Conservation (phyloP, 2,888 invertebrate species). For the Cataglyphis altisquamis region DNA sequence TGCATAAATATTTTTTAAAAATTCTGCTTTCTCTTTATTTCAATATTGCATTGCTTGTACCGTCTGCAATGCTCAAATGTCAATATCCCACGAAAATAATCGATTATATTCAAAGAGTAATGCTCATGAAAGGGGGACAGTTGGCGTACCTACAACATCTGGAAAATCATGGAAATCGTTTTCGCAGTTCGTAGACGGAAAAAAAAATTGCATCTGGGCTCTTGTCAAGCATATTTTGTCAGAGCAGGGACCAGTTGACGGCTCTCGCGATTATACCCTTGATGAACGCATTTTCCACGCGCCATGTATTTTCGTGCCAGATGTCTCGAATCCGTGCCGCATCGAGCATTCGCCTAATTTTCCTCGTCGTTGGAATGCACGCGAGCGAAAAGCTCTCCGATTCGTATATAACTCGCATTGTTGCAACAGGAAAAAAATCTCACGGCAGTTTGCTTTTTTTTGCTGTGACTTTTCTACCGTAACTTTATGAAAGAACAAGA, state of each 20-base stretch:
- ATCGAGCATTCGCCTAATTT: slow-evolving; percentile 29
- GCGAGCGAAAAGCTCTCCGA: slow-evolving; percentile 21
- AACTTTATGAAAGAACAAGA: slow-evolving; percentile 6
- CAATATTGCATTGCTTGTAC: not conserved
- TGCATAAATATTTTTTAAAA: not conserved
- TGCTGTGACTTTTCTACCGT: not conserved
- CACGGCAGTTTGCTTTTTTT: not conserved
- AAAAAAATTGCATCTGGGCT: not conserved
- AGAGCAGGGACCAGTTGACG: slow-evolving; percentile 13
- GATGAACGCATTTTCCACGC: slow-evolving; percentile 48
- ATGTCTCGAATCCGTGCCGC: slow-evolving; percentile 42
- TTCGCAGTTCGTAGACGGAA: not conserved
- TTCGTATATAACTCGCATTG: slow-evolving; percentile 14
- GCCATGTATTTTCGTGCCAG: slow-evolving; percentile 35
- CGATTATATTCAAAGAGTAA: not conserved
- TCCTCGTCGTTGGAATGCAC: slow-evolving; percentile 29
- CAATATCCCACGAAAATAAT: slow-evolving; percentile 5
- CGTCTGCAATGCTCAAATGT: not conserved
- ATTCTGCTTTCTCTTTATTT: not conserved
- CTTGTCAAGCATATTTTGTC: slow-evolving; percentile 1
- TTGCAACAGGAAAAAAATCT: not conserved
- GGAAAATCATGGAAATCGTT: not conserved
- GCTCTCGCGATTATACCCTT: slow-evolving; percentile 36
- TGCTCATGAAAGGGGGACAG: not conserved
- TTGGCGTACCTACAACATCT: not conserved